Evolutionary conservation across 2,113 vertebrate species (phyloP).

Genomic region (Sisor rabdophorus): DNA sequence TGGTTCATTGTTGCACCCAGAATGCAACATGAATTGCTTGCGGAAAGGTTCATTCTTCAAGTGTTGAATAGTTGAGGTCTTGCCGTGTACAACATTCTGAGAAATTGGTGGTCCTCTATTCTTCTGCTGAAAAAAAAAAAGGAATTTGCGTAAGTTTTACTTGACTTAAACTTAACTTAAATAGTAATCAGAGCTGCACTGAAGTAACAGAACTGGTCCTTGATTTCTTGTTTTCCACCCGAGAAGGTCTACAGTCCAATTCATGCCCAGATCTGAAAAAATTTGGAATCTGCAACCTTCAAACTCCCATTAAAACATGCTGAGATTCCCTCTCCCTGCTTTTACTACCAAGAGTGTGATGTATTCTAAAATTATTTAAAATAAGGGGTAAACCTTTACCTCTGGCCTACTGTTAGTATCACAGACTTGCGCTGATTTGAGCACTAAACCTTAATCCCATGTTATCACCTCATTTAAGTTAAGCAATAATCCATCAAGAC

Average conservation of each 20-base stretch:
- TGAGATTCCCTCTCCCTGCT: no score
- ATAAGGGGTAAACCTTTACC: not conserved
- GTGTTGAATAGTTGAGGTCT: not conserved
- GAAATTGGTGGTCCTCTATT: not conserved
- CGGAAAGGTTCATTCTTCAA: constrained; percentile 38
- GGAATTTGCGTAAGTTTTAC: not conserved
- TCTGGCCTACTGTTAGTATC: not conserved
- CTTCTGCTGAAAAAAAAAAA: constrained; percentile 10
- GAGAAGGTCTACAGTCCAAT: not conserved
- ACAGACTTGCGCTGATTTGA: not conserved
- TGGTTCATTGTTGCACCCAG: constrained; percentile 59
- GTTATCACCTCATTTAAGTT: constrained; percentile 14
- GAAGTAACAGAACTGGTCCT: not conserved
- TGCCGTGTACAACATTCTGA: not conserved
- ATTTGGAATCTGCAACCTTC: no score
- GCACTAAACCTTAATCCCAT: not conserved
- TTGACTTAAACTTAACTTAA: not conserved
- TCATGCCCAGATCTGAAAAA: not conserved
- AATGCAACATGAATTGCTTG: constrained; percentile 22
- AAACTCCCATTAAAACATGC: not conserved
- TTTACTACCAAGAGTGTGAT: not conserved
- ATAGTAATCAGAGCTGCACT: not conserved
- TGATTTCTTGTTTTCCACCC: no score
- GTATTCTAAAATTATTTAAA: not conserved
- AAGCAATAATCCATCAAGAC: not conserved